Conservation (phyloP, 2,888 invertebrate genomes). For the Thymelicus acteon region DNA sequence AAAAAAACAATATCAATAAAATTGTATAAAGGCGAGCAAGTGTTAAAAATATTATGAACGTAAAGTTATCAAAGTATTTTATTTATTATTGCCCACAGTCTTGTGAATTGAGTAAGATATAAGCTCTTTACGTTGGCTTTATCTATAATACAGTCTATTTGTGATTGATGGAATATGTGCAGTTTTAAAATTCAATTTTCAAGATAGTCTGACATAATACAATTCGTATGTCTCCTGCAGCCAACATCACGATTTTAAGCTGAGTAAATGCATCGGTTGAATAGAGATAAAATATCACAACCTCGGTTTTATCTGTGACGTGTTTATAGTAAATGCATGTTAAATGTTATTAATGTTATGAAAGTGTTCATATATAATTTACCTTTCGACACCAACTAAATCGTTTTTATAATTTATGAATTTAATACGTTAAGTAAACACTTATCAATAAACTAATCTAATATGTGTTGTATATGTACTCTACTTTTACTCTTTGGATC, state of each 20-base stretch:
- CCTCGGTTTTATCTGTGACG: slow-evolving; percentile 40
- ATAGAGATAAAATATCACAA: slow-evolving; percentile 46
- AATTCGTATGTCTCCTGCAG: too few relatives aligned
- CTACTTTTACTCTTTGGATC: slow-evolving; percentile 10
- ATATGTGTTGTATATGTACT: slow-evolving; percentile 14
- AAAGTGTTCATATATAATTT: not conserved
- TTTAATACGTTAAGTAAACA: slow-evolving; percentile 2
- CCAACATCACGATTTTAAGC: not conserved
- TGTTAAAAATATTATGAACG: slow-evolving; percentile 27
- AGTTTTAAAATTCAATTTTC: not conserved
- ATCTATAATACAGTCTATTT: slow-evolving; percentile 2
- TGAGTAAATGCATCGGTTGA: slow-evolving; percentile 29
- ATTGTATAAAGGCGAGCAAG: slow-evolving; percentile 13
- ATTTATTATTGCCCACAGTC: slow-evolving; percentile 7
- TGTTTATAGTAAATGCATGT: slow-evolving; percentile 1
- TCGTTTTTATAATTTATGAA: not conserved
- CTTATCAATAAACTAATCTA: slow-evolving; percentile 14
- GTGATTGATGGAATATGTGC: slow-evolving; percentile 6
- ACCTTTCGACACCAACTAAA: not conserved
- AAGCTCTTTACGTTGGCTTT: slow-evolving; percentile 7
- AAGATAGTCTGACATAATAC: not conserved
- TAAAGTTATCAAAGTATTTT: not conserved
- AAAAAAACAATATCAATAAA: slow-evolving; percentile 15
- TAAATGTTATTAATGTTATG: slow-evolving; percentile 8
- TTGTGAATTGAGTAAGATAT: slow-evolving; percentile 12